A percentile compares a stretch with the other conserved stretches of the same genome.
Evolutionary conservation across 1,140 invertebrate species (phyloP).

Genomic region (Lasioglossum baleicum): DNA sequence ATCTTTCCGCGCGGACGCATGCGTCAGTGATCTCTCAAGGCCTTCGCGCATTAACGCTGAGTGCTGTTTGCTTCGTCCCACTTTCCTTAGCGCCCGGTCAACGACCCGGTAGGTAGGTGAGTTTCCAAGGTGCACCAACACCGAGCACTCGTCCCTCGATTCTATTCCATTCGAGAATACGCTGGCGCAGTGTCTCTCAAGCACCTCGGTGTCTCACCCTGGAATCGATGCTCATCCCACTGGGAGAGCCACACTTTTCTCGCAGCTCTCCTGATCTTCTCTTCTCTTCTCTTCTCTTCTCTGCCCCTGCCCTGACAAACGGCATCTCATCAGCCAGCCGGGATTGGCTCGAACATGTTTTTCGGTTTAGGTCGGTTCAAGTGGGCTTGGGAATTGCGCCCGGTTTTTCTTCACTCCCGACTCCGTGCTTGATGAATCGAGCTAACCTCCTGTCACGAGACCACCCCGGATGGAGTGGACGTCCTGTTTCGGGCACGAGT

Average conservation of each 20-base stretch:
- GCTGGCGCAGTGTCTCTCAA: constrained; percentile 25
- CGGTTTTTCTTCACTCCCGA: neutral
- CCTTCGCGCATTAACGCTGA: constrained; percentile 67
- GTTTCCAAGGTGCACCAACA: constrained; percentile 77
- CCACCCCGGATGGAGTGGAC: too few species aligned
- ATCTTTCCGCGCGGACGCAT: constrained; percentile 52
- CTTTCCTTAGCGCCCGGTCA: constrained; percentile 79
- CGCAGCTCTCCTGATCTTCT: too few species aligned
- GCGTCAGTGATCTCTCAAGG: constrained; percentile 69
- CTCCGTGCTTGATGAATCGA: neutral
- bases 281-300: too few species aligned
- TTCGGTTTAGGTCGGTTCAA: constrained; percentile 1
- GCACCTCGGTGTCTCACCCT: neutral
- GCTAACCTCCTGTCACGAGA: neutral
- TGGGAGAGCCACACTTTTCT: neutral
- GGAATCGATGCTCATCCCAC: neutral
- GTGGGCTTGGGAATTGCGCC: neutral
- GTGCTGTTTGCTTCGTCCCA: constrained; percentile 75
- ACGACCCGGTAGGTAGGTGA: constrained; percentile 73
- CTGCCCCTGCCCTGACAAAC: neutral
- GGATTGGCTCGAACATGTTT: neutral
- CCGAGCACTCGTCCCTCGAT: constrained; percentile 37
- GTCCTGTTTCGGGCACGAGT: too few species aligned
- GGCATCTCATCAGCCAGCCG: neutral
- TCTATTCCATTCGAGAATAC: constrained; percentile 51